These are phyloP conservation scores for Pollenia labialis DNA, from an alignment of 2,888 invertebrate species.

Conservation along the genomic window DNA sequence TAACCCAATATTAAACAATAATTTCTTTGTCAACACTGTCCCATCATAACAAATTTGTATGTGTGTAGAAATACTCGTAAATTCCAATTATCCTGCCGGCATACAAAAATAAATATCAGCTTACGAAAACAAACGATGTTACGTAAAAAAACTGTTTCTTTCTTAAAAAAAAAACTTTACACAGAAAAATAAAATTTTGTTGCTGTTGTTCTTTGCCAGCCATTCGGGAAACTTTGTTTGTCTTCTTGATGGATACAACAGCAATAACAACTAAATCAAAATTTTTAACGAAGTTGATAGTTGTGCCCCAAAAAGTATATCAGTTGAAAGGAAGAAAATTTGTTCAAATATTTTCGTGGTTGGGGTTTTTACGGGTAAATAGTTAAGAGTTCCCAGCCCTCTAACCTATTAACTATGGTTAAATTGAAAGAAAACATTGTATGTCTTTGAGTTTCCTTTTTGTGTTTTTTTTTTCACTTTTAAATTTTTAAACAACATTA, in stretches of 20 bases:
- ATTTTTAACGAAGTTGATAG: slow-evolving; percentile 43
- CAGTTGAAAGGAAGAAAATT: not conserved
- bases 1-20: not conserved
- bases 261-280: slow-evolving; percentile 1
- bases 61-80: slow-evolving; percentile 40
- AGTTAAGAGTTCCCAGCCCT: no score
- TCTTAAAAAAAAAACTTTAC: not conserved
- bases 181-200: not conserved
- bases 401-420: no score
- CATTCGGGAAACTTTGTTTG: slow-evolving; percentile 6
- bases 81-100: slow-evolving; percentile 63
- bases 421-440: not conserved
- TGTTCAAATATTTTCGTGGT: slow-evolving; percentile 1
- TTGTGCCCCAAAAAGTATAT: slow-evolving; percentile 27
- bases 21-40: not conserved
- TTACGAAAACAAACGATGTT: slow-evolving; percentile 57
- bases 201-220: not conserved
- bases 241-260: slow-evolving; percentile 21
- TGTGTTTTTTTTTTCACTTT: not conserved
- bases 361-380: not conserved
- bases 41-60: not conserved
- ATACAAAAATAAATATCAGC: slow-evolving; percentile 4
- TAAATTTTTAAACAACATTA: not conserved
- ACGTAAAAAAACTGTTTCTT: slow-evolving; percentile 26
- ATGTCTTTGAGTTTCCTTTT: not conserved